Conservation (phyloP, 1,140 invertebrate species). For the Amyelois transitella region DNA sequence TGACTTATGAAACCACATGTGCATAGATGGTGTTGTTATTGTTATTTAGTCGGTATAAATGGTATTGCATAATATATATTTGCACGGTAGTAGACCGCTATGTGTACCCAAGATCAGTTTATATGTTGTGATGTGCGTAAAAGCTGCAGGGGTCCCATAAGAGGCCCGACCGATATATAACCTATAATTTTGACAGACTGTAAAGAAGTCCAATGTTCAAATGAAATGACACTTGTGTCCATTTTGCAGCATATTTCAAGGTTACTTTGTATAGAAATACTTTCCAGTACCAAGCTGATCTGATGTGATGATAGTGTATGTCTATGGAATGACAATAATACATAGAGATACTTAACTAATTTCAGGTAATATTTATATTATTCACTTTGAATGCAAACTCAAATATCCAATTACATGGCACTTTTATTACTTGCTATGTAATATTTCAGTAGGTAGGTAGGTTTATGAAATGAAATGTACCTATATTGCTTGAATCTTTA, state of each 20-base stretch:
- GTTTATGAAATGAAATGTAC: no score
- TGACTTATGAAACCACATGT: conserved; percentile 65
- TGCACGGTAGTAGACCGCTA: conserved; percentile 30
- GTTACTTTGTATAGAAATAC: conserved; percentile 38
- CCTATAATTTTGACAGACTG: conserved; percentile 62
- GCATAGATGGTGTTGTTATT: conserved; percentile 61
- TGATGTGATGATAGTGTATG: conserved; percentile 16
- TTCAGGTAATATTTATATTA: conserved; percentile 6
- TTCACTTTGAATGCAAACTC: not conserved
- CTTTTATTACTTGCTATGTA: not conserved
- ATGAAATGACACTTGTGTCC: conserved; percentile 42
- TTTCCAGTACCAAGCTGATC: conserved; percentile 9
- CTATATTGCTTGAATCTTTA: no score
- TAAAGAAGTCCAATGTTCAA: conserved; percentile 61
- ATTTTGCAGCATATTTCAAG: conserved; percentile 50
- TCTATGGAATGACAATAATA: conserved; percentile 8
- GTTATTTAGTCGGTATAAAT: conserved; percentile 46
- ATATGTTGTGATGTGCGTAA: conserved; percentile 9
- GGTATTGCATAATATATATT: conserved; percentile 45
- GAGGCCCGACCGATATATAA: conserved; percentile 33
- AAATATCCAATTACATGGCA: not conserved
- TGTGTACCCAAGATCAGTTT: conserved; percentile 12
- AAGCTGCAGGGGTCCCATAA: conserved; percentile 13
- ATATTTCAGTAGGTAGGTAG: not conserved
- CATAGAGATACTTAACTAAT: not conserved